Evolutionary conservation across 37 sponge, comb jelly and placozoan species (phyloP).

Genomic region (Theonella swinhoei): DNA sequence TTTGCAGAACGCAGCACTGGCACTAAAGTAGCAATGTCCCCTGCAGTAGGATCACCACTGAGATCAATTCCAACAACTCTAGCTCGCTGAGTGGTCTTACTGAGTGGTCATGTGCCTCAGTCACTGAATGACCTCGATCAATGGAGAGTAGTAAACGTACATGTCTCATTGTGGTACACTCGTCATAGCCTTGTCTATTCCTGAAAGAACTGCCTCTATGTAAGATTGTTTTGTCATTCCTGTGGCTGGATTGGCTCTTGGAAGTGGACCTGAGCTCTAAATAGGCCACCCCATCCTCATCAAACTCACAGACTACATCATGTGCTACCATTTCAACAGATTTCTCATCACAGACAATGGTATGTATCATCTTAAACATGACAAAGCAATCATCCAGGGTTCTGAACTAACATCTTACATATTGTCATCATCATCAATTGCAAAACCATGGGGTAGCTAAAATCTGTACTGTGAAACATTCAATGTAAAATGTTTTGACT

Average conservation of each 20-base stretch:
- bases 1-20: slow-evolving; percentile 59
- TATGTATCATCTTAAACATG: slow-evolving; percentile 77
- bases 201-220: slow-evolving; percentile 55
- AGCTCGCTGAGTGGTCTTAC: slow-evolving; percentile 9
- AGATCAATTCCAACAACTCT: slow-evolving; percentile 81
- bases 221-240: slow-evolving; percentile 76
- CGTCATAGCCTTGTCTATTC: slow-evolving; percentile 46
- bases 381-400: slow-evolving; percentile 73
- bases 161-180: not conserved
- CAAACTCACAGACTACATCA: slow-evolving; percentile 84
- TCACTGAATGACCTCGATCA: slow-evolving; percentile 57
- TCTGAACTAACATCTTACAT: too few relatives aligned
- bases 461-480: too few relatives aligned
- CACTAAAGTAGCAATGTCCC: slow-evolving; percentile 40
- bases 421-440: too few relatives aligned
- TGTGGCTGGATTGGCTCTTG: slow-evolving; percentile 48
- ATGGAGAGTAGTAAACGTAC: slow-evolving; percentile 75
- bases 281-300: slow-evolving; percentile 79
- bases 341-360: slow-evolving; percentile 63
- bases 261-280: slow-evolving; percentile 86
- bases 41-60: slow-evolving; percentile 80
- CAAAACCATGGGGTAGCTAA: too few relatives aligned
- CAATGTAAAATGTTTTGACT: too few relatives aligned
- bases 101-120: slow-evolving; percentile 48
- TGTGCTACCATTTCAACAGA: slow-evolving; percentile 65